Evolutionary conservation across 2,113 vertebrate species (phyloP).

Genomic region (Mola mola): DNA sequence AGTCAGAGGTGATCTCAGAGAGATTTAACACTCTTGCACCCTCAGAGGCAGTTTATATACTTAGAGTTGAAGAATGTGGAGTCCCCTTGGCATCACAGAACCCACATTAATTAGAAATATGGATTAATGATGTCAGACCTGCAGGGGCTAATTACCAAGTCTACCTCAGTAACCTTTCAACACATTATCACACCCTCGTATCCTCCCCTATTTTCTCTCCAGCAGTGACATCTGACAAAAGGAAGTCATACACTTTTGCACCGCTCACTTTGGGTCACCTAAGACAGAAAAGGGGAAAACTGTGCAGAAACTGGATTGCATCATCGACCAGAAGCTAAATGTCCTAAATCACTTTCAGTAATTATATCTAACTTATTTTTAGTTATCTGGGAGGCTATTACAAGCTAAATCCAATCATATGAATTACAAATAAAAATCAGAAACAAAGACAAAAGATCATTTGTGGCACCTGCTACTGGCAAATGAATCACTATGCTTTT

Average conservation of each 20-base stretch:
- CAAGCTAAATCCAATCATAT: slow-evolving; percentile 20
- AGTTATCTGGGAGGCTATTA: slow-evolving; percentile 30
- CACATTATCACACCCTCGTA: slow-evolving; percentile 66
- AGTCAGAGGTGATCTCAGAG: slow-evolving; percentile 63
- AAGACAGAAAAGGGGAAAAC: slow-evolving; percentile 9
- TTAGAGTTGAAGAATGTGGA: slow-evolving; percentile 75
- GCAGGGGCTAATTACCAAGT: slow-evolving; percentile 80
- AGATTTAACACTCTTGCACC: slow-evolving; percentile 48
- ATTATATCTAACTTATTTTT: slow-evolving; percentile 44
- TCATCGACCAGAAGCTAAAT: slow-evolving; percentile 15
- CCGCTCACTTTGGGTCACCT: slow-evolving; percentile 7
- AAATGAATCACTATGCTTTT: not conserved
- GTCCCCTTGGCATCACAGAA: slow-evolving; percentile 70
- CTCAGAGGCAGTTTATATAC: slow-evolving; percentile 67
- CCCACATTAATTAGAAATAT: slow-evolving; percentile 79
- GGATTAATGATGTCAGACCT: slow-evolving; percentile 83
- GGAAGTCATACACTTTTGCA: slow-evolving; percentile 40
- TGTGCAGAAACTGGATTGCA: slow-evolving; percentile 1
- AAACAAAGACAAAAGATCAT: slow-evolving; percentile 17
- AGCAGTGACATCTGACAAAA: slow-evolving; percentile 48
- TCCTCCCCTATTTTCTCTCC: slow-evolving; percentile 48
- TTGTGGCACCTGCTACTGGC: slow-evolving; percentile 13
- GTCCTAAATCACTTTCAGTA: slow-evolving; percentile 28
- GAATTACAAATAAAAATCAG: slow-evolving; percentile 36
- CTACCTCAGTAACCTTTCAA: slow-evolving; percentile 80